A percentile compares a stretch with the other conserved stretches of the same genome.
phyloP scores from a whole-genome alignment of 2,888 invertebrate genomes.

The Apamea crenata region DNA sequence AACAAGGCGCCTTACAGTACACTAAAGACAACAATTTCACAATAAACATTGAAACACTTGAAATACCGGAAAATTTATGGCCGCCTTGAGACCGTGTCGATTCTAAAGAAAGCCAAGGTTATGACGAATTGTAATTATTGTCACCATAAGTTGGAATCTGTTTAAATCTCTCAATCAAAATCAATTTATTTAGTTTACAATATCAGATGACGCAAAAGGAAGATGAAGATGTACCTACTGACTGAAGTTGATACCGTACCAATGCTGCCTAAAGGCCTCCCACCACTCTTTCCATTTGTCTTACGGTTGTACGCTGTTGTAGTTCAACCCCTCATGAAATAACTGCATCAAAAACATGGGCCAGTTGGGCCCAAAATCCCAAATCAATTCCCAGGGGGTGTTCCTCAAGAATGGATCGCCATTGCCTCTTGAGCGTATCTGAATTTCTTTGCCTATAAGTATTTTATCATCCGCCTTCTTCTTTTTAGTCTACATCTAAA shows the following conservation, averaged over 20 bases:
- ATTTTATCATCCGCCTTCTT: not conserved
- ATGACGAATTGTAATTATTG: constrained; percentile 71
- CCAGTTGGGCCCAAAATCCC: not conserved
- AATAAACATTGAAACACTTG: constrained; percentile 70
- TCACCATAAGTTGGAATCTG: constrained; percentile 53
- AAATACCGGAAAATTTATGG: constrained; percentile 75
- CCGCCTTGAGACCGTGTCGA: constrained; percentile 70
- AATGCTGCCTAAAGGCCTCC: not conserved
- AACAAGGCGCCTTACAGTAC: not conserved
- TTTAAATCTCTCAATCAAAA: constrained; percentile 38
- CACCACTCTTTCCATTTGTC: not conserved
- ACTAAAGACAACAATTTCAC: constrained; percentile 42
- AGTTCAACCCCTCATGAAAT: not conserved
- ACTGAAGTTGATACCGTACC: too few relatives aligned
- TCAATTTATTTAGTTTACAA: constrained; percentile 1
- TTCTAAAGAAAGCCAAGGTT: constrained; percentile 77
- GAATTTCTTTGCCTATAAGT: not conserved
- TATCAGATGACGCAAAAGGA: constrained; percentile 7
- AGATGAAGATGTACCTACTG: not conserved
- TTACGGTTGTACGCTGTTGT: too few relatives aligned
- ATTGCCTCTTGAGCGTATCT: not conserved
- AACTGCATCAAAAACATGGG: not conserved
- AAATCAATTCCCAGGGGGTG: not conserved
- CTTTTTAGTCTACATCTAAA: constrained; percentile 9
- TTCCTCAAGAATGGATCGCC: constrained; percentile 3